Base-by-base conservation (phyloP, 37 sponge, comb jelly and placozoan species). In the Oopsacas minuta region DNA sequence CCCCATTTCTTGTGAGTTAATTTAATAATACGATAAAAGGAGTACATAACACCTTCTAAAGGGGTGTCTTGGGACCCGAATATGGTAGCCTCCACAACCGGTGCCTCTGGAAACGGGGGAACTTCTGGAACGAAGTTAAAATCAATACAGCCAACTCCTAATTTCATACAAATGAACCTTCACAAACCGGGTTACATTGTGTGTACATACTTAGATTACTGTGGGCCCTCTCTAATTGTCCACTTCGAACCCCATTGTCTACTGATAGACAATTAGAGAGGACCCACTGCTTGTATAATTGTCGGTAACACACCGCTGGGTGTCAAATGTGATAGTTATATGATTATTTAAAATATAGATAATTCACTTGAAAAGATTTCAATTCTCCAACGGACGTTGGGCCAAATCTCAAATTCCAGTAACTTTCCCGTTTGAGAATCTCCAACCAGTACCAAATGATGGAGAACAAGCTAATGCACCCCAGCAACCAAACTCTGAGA, bases 291-390 rank as follows among this genome's bases (percentile, higher is more conserved):
- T n/a, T n/a, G n/a, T n/a, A n/a, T n/a, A n/a, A n/a, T n/a, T n/a
- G 17, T 25, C 25, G 34, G 25, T 5, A 30, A 15, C 34, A 36
- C 36, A 28, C 36, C 7, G 12, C 83, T 36, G 83, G 12, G 84
- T 36, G 22, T 1, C 0, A 39, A 25, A 0, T 5, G 38, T 37
- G 0, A 83, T 36, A 1, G 38, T 0, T 83, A n/a, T n/a, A 36
- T 1, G n/a, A 1, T 5, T 0, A 32, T 88, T 88, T 35, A 23
- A 32, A 52, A 0, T 87, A 15, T 61, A 96, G 97, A 95, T 99
- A 37, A 90, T 99, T 25, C 99, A 99, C 83, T 46, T 99, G 35
- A 99, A 99, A 86, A 84, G 99, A 37, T 99, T 99, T 81, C 93
- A 94, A 83, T 94, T 97, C 52, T 39, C 88, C 52, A 92, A 93